These are phyloP conservation scores for Phrynosoma platyrhinos DNA, from an alignment of 2,113 vertebrate genomes.

Conservation along the genomic window DNA sequence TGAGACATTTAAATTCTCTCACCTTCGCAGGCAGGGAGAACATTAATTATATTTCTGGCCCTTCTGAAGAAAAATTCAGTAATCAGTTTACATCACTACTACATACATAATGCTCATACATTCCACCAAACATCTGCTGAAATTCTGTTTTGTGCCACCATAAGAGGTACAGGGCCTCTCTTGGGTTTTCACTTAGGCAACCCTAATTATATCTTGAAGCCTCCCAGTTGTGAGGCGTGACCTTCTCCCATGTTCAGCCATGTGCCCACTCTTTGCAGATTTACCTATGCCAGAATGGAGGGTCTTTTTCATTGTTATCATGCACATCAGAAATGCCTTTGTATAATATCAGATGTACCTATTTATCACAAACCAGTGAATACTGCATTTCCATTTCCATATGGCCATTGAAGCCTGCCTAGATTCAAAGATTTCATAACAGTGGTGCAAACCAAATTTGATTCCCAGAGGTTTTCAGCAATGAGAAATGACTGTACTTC, in stretches of 20 bases:
- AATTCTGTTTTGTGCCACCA: too few relatives aligned
- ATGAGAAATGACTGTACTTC: conserved; percentile 1
- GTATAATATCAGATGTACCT: not conserved
- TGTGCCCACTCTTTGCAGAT: not conserved
- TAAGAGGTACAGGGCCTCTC: too few relatives aligned
- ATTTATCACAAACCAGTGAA: not conserved
- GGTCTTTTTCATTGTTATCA: not conserved
- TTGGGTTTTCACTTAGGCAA: too few relatives aligned
- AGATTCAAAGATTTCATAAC: not conserved
- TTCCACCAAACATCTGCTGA: too few relatives aligned
- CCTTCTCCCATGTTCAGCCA: not conserved
- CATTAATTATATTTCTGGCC: too few relatives aligned
- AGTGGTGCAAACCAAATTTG: not conserved
- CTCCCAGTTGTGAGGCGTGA: too few relatives aligned
- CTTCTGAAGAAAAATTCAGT: too few relatives aligned
- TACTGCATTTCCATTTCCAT: not conserved
- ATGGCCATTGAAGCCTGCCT: not conserved
- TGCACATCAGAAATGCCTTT: not conserved
- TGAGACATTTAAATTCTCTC: too few relatives aligned
- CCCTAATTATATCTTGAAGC: not conserved
- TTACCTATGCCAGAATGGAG: not conserved
- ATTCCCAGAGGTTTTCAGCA: not conserved
- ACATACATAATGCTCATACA: too few relatives aligned
- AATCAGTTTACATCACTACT: too few relatives aligned
- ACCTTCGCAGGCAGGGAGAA: too few relatives aligned